phyloP scores from a whole-genome alignment of 1,140 invertebrate genomes.

The Calephelis nemesis region DNA sequence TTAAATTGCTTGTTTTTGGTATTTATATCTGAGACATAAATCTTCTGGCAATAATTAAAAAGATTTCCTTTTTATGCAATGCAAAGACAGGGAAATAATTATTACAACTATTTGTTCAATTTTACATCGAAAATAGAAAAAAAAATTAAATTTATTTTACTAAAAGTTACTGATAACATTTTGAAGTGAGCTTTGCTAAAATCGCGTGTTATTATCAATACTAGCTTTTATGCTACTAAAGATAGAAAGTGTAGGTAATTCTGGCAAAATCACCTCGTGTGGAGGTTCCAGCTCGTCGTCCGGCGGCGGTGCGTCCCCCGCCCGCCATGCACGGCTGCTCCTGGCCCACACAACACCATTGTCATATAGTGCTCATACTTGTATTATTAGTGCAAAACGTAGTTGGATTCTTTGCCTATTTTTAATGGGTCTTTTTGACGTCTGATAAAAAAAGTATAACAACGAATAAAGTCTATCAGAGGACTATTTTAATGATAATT shows the following conservation, averaged over 20 bases:
- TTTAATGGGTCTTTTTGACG: background rate
- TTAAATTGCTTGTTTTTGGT: too few relatives aligned
- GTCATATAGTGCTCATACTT: conserved; percentile 44
- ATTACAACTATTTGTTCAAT: too few relatives aligned
- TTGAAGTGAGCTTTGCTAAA: conserved; percentile 16
- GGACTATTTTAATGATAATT: too few relatives aligned
- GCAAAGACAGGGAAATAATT: too few relatives aligned
- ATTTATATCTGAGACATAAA: too few relatives aligned
- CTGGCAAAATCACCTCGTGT: conserved; percentile 77
- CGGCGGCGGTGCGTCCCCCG: conserved; percentile 58
- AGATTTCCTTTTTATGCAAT: too few relatives aligned
- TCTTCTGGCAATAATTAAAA: too few relatives aligned
- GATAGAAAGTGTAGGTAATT: conserved; percentile 55
- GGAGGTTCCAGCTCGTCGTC: conserved; percentile 68
- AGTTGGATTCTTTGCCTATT: background rate
- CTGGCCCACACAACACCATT: conserved; percentile 68
- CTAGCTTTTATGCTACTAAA: conserved; percentile 25
- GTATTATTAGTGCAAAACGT: background rate
- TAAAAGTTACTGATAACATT: background rate
- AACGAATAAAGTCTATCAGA: too few relatives aligned
- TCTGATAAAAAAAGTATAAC: background rate
- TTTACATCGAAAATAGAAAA: too few relatives aligned
- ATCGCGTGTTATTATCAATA: conserved; percentile 21
- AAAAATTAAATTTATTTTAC: too few relatives aligned
- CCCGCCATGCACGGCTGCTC: conserved; percentile 69